phyloP scores from a whole-genome alignment of 2,888 invertebrate genomes.

The Eupelmus urozonus region DNA sequence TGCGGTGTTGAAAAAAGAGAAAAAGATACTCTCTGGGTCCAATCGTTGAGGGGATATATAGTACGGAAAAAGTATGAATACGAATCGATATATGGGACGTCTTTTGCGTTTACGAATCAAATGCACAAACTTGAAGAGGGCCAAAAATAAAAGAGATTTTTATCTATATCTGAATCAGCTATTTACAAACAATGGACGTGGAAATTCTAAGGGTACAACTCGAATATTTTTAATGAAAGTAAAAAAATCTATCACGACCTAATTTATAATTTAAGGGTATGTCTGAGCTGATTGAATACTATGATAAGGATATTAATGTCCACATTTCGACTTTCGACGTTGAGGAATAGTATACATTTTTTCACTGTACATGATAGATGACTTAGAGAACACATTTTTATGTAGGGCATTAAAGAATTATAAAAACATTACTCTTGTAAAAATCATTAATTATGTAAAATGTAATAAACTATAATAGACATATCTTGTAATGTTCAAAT shows the following conservation, averaged over 20 bases:
- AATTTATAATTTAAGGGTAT: neutral
- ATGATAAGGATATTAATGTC: neutral
- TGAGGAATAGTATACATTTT: neutral
- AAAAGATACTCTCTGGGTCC: neutral
- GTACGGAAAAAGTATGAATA: neutral
- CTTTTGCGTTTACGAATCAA: neutral
- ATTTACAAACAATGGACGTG: neutral
- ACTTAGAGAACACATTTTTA: neutral
- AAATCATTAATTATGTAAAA: constrained; percentile 15
- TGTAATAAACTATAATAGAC: too few species aligned
- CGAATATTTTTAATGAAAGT: constrained; percentile 41
- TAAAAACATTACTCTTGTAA: constrained; percentile 1
- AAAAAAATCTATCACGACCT: neutral
- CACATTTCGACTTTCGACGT: neutral
- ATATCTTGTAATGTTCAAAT: too few species aligned
- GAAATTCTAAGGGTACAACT: constrained; percentile 10
- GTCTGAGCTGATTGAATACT: neutral
- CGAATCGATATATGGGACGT: too few species aligned
- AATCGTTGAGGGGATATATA: neutral
- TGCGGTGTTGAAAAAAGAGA: constrained; percentile 7
- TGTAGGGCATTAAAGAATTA: neutral
- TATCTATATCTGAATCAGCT: neutral
- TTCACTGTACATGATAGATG: neutral
- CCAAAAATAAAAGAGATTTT: neutral
- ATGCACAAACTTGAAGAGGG: constrained; percentile 9